Base-by-base conservation (phyloP, 2,797 vertebrate species). In the Periophthalmus magnuspinnatus region DNA sequence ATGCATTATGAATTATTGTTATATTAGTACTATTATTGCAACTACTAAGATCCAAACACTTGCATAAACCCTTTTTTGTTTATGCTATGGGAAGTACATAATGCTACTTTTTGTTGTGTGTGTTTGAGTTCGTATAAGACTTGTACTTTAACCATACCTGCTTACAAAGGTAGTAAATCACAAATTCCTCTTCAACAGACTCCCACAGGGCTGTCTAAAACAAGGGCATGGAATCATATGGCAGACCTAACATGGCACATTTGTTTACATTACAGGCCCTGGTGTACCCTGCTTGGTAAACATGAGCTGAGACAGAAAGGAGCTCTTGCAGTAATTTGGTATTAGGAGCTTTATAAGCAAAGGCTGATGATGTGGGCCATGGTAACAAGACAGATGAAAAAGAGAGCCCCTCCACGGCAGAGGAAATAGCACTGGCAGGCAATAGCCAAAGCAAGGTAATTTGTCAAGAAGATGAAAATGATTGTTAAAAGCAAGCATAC, bases 381-480 rank as follows among this genome's bases (percentile, higher is more conserved):
- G 3, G n/a, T 6, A 57, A 65, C 71, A 80, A 71, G 62, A 48
- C 62, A 78, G 78, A 82, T 81, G 79, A 76, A 72, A 36, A 80
- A 65, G 65, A 45, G 36, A 38, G 22, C 1, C 10, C 70, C 71
- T 74, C 59, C 60, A 57, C 32, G 1, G 22, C 59, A 69, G 78
- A 38, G 33, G 41, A 68, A 71, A 71, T 65, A 65, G 80, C 73
- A 71, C 74, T 78, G 68, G 57, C 79, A 71, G 57, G 77, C 80
- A 68, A 28, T 3, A 71, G 78, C 75, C 73, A 58, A 73, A 80
- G 70, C 57, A 78, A 65, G 66, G 48, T 82, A 79, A 92, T 91
- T 86, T 86, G 77, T 90, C 88, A 91, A 78, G 58, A 59, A 84
- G 85, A 88, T 83, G 82, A 85, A 87, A 81, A 84, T 65, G 76